Conservation (phyloP, 2,888 invertebrate genomes). For the Pogonocherus hispidulus region DNA sequence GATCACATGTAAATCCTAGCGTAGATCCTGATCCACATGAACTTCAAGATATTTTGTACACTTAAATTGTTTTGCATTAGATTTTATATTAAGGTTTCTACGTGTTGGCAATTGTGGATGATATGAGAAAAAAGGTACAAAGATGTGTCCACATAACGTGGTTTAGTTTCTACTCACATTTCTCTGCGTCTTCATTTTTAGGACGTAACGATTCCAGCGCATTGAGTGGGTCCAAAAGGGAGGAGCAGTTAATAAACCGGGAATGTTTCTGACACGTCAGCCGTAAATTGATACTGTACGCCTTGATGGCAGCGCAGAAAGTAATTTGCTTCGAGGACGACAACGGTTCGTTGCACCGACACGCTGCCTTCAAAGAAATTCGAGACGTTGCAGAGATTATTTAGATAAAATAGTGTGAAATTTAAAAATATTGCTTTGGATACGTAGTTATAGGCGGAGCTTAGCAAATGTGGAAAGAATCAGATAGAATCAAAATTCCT, state of each 20-base stretch:
- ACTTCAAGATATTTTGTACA: too few relatives aligned
- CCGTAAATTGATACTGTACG: constrained; percentile 45
- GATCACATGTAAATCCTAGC: too few relatives aligned
- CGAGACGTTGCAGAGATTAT: not conserved
- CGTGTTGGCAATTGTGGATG: too few relatives aligned
- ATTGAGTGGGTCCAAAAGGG: constrained; percentile 27
- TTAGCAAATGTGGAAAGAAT: too few relatives aligned
- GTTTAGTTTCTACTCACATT: too few relatives aligned
- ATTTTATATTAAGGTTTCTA: too few relatives aligned
- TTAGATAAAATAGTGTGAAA: not conserved
- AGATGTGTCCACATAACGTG: too few relatives aligned
- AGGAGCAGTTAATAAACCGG: constrained; percentile 35
- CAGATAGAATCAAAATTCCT: too few relatives aligned
- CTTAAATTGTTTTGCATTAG: too few relatives aligned
- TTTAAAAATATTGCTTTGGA: not conserved
- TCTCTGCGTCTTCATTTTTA: constrained; percentile 34
- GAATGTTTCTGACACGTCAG: constrained; percentile 45
- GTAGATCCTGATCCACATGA: too few relatives aligned
- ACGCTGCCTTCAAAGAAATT: constrained; percentile 5
- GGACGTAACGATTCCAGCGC: constrained; percentile 34
- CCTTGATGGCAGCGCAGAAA: constrained; percentile 41
- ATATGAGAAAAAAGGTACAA: too few relatives aligned
- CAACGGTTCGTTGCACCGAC: constrained; percentile 25
- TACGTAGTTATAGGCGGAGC: too few relatives aligned
- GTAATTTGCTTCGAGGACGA: constrained; percentile 33